These are phyloP conservation scores for Meiosimyza platycephala DNA, from an alignment of 2,888 invertebrate genomes.

Conservation along the genomic window DNA sequence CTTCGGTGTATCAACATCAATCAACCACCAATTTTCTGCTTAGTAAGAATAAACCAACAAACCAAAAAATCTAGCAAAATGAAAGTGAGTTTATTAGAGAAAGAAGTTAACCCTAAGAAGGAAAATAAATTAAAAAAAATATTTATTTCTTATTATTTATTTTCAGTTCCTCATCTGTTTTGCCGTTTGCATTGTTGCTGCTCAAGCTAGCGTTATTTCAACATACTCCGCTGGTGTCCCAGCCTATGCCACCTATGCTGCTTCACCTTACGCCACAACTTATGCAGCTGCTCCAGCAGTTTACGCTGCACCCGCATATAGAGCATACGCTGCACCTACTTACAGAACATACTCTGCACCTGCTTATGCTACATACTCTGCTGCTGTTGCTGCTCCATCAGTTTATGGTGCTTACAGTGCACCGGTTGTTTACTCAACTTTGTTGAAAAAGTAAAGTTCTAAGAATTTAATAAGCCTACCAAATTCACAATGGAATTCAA, in stretches of 20 bases:
- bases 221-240: slow-evolving; percentile 45
- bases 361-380: slow-evolving; percentile 46
- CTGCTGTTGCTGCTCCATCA: slow-evolving; percentile 40
- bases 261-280: slow-evolving; percentile 44
- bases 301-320: slow-evolving; percentile 37
- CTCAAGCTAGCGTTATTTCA: slow-evolving; percentile 55
- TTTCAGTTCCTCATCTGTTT: slow-evolving; percentile 59
- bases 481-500: background rate
- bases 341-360: slow-evolving; percentile 47
- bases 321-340: slow-evolving; percentile 44
- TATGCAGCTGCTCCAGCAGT: slow-evolving; percentile 47
- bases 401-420: slow-evolving; percentile 26
- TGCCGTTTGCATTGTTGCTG: slow-evolving; percentile 57
- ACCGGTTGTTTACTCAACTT: slow-evolving; percentile 9
- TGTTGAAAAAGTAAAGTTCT: slow-evolving; percentile 17
- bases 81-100: slow-evolving; percentile 38
- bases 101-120: background rate
- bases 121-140: background rate
- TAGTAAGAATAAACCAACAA: background rate
- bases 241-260: slow-evolving; percentile 41
- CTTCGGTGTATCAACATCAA: background rate
- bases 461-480: background rate
- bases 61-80: slow-evolving; percentile 28
- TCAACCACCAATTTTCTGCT: background rate
- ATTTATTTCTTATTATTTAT: background rate